Evolutionary conservation across 2,113 vertebrate species (phyloP), one percentile per base, ranked within the genome.

Genomic region (Falco punctatus): DNA sequence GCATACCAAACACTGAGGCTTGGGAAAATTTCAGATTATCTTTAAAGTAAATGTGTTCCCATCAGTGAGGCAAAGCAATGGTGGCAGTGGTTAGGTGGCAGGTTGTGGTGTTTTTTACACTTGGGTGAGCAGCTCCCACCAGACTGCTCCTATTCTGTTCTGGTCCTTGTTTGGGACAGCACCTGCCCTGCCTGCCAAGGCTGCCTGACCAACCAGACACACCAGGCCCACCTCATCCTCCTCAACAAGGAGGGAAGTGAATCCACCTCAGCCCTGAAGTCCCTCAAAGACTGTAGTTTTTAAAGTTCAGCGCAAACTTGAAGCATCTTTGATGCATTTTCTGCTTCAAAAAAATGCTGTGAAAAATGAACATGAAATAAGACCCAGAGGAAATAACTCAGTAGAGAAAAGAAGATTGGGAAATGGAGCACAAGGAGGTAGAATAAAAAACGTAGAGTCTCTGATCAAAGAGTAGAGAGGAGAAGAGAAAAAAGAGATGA

Each of bases 341-440:
- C 81, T 86, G 46, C 82, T 86, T 77, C 64, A 81, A 90, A 96
- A 42, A 42, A 95, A 71, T 44, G 27, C 71, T 38, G 40, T 58
- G 67, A 28, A 71, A 65, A 73, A 78, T 13, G 16, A 73, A 55
- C 10, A 51, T 18, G 27, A 40, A 81, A 83, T 67, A 62, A 71
- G 44, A 55, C 86, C 27, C 65, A 81, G 42, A 94, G 42, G 73
- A 91, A 95, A 40, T 64, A 82, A 86, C 40, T 49, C 62, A 38
- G 61, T 2, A 51, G 64, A 74, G 66, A 52, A 69, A 88, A 74
- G 59, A 52, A 48, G 9, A 88, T 13, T 67, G 65, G 51, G 73
- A 86, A 88, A 72, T 58, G 51, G 55, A 94, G 52, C 87, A 94
- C n/a, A 82, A 80, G 13, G 58, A 82, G n/a, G 12, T 35, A 90